Base-by-base conservation (phyloP, 1,140 invertebrate genomes). In the Lucilia sericata region DNA sequence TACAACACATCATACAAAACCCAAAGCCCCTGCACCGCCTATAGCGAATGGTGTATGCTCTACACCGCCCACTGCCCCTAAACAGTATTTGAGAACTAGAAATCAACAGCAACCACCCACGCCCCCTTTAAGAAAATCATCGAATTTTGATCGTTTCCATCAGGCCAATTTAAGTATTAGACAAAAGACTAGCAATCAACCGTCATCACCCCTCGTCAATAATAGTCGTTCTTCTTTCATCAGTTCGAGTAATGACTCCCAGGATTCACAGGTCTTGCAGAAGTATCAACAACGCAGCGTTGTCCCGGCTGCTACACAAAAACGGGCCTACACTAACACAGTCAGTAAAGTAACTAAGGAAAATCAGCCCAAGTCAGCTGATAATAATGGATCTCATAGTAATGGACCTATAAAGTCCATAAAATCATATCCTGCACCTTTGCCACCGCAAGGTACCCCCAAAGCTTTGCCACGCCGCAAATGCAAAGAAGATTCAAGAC, bases 401-500 rank as follows among this genome's bases (percentile, higher is more conserved):
- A 75, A 51, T 65, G 49, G 34, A 75, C 25, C 51, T 4, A 49
- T 70, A 2, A 75, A 89, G 17, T 90, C 89, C 70, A 85, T 81
- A 83, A 90, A 90, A 74, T 89, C 88, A 55, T 90, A 90, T 84
- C 88, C 88, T 70, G 89, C 89, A 14, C 89, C 89, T 12, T 60
- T 88, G 83, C 88, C 88, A 25, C 88, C 88, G n/a, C 80, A 86
- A 78, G 74, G 65, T 70, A 83, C 85, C 51, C 88, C 85, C 42
- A 87, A 87, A 70, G 74, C 36, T 25, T 86, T 86, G 76, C 85
- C 86, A 74, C 76, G 74, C 36, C 76, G 76, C 76, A 84, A 84
- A 51, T 84, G 84, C 21, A 86, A 84, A 82, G 85, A 86, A 14
- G 75, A 86, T 5, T 21, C 74, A 36, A 55, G 51, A 21, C n/a